Conservation (phyloP, 2,888 invertebrate species). For the Chromoteleia sp. region DNA sequence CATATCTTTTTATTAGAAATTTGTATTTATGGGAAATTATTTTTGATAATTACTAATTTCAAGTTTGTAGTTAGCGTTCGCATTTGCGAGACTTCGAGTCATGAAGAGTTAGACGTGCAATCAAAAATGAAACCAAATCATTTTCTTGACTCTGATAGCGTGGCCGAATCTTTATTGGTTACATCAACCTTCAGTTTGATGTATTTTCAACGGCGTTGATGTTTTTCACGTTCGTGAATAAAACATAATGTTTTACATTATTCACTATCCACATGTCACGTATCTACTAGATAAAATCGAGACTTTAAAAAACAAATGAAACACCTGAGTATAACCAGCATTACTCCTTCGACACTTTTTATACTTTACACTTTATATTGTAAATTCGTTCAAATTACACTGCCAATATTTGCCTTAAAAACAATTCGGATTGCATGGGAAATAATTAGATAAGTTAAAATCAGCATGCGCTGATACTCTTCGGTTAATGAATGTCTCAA, state of each 20-base stretch:
- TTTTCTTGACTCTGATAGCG: constrained; percentile 22
- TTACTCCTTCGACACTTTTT: constrained; percentile 21
- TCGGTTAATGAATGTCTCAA: not conserved
- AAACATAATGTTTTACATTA: constrained; percentile 60
- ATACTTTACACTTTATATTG: too few species aligned
- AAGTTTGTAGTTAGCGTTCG: too few species aligned
- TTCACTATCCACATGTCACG: constrained; percentile 47
- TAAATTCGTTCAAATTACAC: too few species aligned
- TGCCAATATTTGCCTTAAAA: not conserved
- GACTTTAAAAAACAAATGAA: constrained; percentile 62
- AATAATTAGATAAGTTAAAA: not conserved
- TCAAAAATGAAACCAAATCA: constrained; percentile 16
- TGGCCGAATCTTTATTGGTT: constrained; percentile 35
- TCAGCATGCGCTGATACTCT: too few species aligned
- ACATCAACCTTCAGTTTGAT: constrained; percentile 22
- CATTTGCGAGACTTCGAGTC: too few species aligned
- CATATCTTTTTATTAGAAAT: too few species aligned
- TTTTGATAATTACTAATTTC: too few species aligned
- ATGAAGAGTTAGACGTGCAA: not conserved
- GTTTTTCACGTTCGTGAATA: constrained; percentile 55
- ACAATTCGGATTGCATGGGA: not conserved
- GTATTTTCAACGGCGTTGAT: constrained; percentile 43
- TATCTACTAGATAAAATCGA: constrained; percentile 48
- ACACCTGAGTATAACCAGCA: constrained; percentile 53
- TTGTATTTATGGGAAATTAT: too few species aligned